Percentiles rank a stretch among this genome's conserved stretches.
Conservation (phyloP, 2,888 invertebrate species). For the Zootermopsis nevadensis region DNA sequence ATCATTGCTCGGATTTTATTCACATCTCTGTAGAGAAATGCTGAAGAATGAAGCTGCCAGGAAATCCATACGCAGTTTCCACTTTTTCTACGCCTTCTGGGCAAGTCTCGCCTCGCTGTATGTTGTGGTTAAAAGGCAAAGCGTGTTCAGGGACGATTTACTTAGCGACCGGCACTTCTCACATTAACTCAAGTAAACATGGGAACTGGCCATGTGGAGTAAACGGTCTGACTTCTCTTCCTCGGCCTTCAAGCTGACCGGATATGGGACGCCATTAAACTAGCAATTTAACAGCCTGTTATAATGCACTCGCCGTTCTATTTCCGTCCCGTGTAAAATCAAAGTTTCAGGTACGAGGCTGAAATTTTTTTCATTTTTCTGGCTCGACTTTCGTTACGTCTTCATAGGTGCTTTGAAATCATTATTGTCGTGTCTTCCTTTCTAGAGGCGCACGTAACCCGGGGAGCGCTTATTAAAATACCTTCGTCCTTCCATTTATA, state of each 20-base stretch:
- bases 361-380: background rate
- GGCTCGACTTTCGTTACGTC: background rate
- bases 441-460: no score
- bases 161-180: background rate
- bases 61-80: background rate
- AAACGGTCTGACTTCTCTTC: background rate
- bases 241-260: background rate
- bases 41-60: background rate
- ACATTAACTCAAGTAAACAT: background rate
- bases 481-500: no score
- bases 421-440: no score
- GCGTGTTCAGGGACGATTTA: constrained; percentile 29
- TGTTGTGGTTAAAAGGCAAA: constrained; percentile 27
- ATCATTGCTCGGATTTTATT: background rate
- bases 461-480: no score
- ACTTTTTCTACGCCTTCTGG: background rate
- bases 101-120: background rate
- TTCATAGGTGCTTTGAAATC: background rate
- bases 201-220: background rate
- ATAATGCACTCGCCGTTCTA: no score
- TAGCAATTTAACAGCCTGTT: background rate
- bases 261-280: background rate
- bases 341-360: background rate
- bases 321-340: background rate
- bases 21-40: background rate